phyloP scores from a whole-genome alignment of 2,888 invertebrate genomes.

The Eremobia ochroleuca region DNA sequence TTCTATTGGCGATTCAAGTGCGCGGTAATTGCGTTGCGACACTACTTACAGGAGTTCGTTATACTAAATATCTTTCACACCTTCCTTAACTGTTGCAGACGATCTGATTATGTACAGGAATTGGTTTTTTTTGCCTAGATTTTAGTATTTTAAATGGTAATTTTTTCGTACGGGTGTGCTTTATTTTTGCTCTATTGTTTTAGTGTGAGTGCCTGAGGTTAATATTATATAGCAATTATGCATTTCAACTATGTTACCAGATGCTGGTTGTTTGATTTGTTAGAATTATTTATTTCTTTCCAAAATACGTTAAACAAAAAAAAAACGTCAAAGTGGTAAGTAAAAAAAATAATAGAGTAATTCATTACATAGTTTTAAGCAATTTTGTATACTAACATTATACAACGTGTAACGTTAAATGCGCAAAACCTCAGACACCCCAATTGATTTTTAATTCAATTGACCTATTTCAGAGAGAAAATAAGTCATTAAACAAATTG shows the following conservation, averaged over 20 bases:
- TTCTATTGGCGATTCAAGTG: slow-evolving; percentile 72
- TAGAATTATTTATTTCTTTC: no score
- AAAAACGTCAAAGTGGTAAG: no score
- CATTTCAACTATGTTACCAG: neutral
- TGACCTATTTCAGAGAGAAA: no score
- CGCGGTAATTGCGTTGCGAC: slow-evolving; percentile 59
- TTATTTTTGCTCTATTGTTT: neutral
- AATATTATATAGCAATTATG: neutral
- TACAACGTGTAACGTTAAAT: no score
- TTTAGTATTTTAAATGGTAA: neutral
- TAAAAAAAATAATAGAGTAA: no score
- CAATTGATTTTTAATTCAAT: no score
- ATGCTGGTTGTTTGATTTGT: no score
- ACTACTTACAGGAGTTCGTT: slow-evolving; percentile 46
- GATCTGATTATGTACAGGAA: slow-evolving; percentile 10
- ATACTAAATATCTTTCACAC: slow-evolving; percentile 46
- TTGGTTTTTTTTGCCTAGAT: slow-evolving; percentile 2
- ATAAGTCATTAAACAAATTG: no score
- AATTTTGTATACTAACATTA: no score
- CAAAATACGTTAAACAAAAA: no score
- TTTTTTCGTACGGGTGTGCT: neutral
- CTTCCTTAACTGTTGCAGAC: slow-evolving; percentile 11
- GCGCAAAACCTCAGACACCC: no score
- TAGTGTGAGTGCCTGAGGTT: neutral
- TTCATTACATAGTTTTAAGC: no score